Base-by-base conservation (phyloP, 2,888 invertebrate genomes). In the Orthosia cruda region DNA sequence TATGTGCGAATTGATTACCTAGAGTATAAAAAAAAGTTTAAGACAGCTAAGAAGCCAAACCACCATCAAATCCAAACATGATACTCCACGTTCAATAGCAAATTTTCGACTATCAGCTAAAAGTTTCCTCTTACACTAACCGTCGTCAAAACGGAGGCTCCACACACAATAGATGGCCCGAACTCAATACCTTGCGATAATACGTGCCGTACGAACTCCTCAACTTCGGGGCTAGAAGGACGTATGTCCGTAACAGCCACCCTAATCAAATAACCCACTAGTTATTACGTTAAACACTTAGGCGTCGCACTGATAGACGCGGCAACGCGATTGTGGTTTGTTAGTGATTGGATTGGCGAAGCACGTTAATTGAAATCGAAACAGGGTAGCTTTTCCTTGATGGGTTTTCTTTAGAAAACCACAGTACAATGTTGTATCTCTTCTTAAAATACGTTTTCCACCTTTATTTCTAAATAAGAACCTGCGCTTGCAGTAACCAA, bases 251-350 rank as follows among this genome's bases (percentile, higher is more conserved):
- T 47, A 20, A 32, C 64, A 68, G 49, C 26, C 81, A 71, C 59
- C 81, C 71, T 80, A 71, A 80, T 81, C 64, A 76, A 80, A 80
- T 81, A 81, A 61, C 50, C 23, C 47, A 26, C 47, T 58, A 63
- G 65, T 80, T 80, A 80, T 74, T 66, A 63, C 54, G 49, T 70
- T 80, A 74, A 66, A 67, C 23, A 67, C 20, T 67, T 80, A 75
- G 67, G 55, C 63, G 3, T n/a, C 50, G 50, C 64, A 11, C 61
- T 68, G 52, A 79, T 49, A 45, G 61, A 55, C 63, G 66, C 69
- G 80, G 61, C 45, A 16, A 52, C 62, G 52, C 57, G 26, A 59
- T 64, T 63, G 45, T 49, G 32, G 50, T 45, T 26, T 23, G 23
- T 75, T 18, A 54, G 16, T 40, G 50, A 2, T 3, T 23, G n/a